Base-by-base conservation (phyloP, 1,140 invertebrate genomes). In the Eupeodes corollae region DNA sequence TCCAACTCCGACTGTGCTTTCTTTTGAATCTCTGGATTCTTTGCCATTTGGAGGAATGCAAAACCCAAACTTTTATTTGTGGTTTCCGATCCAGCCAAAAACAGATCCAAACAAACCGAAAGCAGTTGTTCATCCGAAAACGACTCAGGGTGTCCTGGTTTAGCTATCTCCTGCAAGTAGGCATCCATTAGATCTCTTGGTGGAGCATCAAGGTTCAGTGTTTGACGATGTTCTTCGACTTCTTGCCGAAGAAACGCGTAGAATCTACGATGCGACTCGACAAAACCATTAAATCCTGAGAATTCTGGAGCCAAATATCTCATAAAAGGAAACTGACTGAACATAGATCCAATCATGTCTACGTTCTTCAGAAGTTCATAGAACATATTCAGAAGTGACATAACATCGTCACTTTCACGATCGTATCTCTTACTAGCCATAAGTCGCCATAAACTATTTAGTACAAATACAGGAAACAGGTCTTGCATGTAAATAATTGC, bases 371-470 rank as follows among this genome's bases (percentile, higher is more conserved):
- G 79, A 11, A 88, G 61, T 52, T 82, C 79, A 11, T 77, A 79
- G 8, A 89, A 68, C 13, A 87, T 75, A 39, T 67, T 67, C 67
- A 88, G 80, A 1, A 90, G 65, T 16, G 78, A 63, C 33, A 75
- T 75, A 45, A 89, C 69, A 55, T 85, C 76, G 26, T 76, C 70
- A 42, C 87, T 83, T 18, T 79, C 79, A 1, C 73, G 68, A 45
- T 75, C 73, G 45, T 82, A 85, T 40, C 82, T 74, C 13, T 72
- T 78, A 1, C 89, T 86, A 45, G 89, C 86, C 69, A 92, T 78
- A 80, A 93, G 88, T 44, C 74, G 79, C 85, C 89, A 93, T 1
- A 94, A 67, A 0, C 86, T 86, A 55, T 94, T 95, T 11, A 91
- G 65, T 30, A 90, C 80, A 47, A 83, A 80, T 1, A 84, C 77